phyloP scores from a whole-genome alignment of 2,888 invertebrate genomes.

The Pterostichus madidus region DNA sequence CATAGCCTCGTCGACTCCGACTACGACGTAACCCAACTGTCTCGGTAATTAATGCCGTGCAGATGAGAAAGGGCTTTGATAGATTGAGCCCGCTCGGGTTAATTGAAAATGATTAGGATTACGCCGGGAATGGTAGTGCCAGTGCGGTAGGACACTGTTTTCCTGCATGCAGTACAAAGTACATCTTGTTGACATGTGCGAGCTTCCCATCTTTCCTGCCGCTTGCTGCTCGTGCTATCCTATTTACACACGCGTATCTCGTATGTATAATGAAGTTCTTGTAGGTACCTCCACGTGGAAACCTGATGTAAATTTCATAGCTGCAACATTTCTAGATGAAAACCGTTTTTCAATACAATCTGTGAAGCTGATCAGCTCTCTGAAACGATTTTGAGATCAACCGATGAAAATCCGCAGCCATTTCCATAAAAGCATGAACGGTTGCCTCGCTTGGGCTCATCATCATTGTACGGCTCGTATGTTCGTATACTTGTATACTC shows the following conservation, averaged over 20 bases:
- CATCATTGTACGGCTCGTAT: background rate
- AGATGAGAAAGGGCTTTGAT: slow-evolving; percentile 64
- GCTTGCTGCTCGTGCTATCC: background rate
- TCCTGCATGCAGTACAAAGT: background rate
- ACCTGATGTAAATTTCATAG: slow-evolving; percentile 49
- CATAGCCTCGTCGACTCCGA: no score
- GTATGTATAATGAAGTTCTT: slow-evolving; percentile 40
- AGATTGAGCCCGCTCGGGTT: slow-evolving; percentile 66
- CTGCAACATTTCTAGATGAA: slow-evolving; percentile 23
- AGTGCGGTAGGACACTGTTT: slow-evolving; percentile 21
- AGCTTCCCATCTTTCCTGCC: no score
- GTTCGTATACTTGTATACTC: background rate
- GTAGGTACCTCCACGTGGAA: slow-evolving; percentile 3
- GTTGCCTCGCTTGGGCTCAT: slow-evolving; percentile 21
- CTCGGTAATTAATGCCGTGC: slow-evolving; percentile 62
- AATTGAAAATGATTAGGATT: slow-evolving; percentile 68
- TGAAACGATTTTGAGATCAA: slow-evolving; percentile 55
- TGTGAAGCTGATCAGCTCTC: slow-evolving; percentile 56
- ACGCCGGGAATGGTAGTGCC: slow-evolving; percentile 49
- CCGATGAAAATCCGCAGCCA: slow-evolving; percentile 49
- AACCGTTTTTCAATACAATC: slow-evolving; percentile 60
- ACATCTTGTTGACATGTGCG: no score
- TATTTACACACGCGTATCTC: background rate
- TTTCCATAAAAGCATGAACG: slow-evolving; percentile 53
- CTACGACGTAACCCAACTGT: slow-evolving; percentile 49